These are phyloP conservation scores for Hyppa rectilinea DNA, from an alignment of 2,888 invertebrate genomes.

Conservation along the genomic window DNA sequence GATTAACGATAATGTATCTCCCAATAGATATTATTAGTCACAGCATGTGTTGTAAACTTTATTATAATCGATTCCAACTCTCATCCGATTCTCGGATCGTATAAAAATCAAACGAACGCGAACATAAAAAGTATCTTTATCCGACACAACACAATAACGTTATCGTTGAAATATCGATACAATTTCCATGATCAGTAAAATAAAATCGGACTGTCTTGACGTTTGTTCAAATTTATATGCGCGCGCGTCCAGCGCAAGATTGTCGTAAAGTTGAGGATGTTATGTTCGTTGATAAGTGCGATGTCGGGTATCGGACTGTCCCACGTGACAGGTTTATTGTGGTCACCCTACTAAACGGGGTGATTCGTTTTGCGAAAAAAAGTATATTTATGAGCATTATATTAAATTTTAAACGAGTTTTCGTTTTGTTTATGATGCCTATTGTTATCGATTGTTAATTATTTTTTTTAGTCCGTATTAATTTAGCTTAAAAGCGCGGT, in stretches of 20 bases:
- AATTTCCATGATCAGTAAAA: slow-evolving; percentile 89
- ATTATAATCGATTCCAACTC: slow-evolving; percentile 73
- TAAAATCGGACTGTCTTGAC: slow-evolving; percentile 87
- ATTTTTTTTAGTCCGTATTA: slow-evolving; percentile 47
- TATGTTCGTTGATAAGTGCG: slow-evolving; percentile 89
- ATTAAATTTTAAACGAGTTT: slow-evolving; percentile 65
- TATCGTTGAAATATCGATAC: slow-evolving; percentile 89
- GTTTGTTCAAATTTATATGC: slow-evolving; percentile 86
- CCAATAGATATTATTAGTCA: slow-evolving; percentile 62
- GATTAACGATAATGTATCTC: slow-evolving; percentile 45
- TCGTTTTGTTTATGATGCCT: slow-evolving; percentile 61
- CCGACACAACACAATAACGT: slow-evolving; percentile 83
- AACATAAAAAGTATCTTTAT: slow-evolving; percentile 84
- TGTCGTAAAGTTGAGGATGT: slow-evolving; percentile 90
- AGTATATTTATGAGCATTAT: slow-evolving; percentile 60
- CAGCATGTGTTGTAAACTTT: slow-evolving; percentile 69
- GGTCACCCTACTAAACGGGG: slow-evolving; percentile 86
- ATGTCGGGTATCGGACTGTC: slow-evolving; percentile 86
- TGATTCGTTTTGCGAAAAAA: slow-evolving; percentile 78
- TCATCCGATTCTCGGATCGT: slow-evolving; percentile 73
- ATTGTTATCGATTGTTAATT: slow-evolving; percentile 60
- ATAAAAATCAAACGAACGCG: slow-evolving; percentile 82
- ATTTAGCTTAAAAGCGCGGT: slow-evolving; percentile 45
- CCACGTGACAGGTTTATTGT: slow-evolving; percentile 86
- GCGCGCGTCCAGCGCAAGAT: slow-evolving; percentile 82